Evolutionary conservation across 1,140 invertebrate species (phyloP).

Genomic region (Trialeurodes vaporariorum): DNA sequence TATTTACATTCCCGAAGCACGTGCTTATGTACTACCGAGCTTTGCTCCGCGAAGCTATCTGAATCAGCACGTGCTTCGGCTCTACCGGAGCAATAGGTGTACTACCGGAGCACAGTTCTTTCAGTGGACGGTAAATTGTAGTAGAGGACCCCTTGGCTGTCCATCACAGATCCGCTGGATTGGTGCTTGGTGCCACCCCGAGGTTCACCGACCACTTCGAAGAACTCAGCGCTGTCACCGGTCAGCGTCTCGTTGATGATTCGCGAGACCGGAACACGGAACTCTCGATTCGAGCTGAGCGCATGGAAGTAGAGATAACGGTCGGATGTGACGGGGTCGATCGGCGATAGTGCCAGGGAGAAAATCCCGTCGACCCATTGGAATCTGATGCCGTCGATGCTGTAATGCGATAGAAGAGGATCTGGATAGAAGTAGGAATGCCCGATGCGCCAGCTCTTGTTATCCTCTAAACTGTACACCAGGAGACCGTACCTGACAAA

Average conservation of each 20-base stretch:
- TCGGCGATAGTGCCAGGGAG: slow-evolving; percentile 53
- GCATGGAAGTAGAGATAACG: slow-evolving; percentile 61
- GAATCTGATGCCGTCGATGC: slow-evolving; percentile 56
- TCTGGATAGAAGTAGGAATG: slow-evolving; percentile 66
- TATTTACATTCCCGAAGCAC: too few species aligned
- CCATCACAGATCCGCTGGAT: slow-evolving; percentile 55
- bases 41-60: too few species aligned
- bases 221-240: slow-evolving; percentile 41
- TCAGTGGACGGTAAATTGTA: slow-evolving; percentile 66
- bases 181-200: slow-evolving; percentile 48
- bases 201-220: slow-evolving; percentile 44
- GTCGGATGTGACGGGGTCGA: slow-evolving; percentile 37
- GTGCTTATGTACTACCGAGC: too few species aligned
- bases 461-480: slow-evolving; percentile 51
- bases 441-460: slow-evolving; percentile 55
- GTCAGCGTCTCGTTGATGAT: slow-evolving; percentile 44
- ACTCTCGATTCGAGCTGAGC: slow-evolving; percentile 64
- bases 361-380: slow-evolving; percentile 74
- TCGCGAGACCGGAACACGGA: slow-evolving; percentile 50
- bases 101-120: too few species aligned
- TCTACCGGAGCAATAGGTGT: too few species aligned
- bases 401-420: slow-evolving; percentile 52
- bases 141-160: slow-evolving; percentile 57
- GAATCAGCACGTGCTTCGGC: too few species aligned
- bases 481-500: slow-evolving; percentile 53